A percentile compares a stretch with the other conserved stretches of the same genome.
Conservation (phyloP, 2,113 vertebrate genomes). For the Ancistrus triradiatus region DNA sequence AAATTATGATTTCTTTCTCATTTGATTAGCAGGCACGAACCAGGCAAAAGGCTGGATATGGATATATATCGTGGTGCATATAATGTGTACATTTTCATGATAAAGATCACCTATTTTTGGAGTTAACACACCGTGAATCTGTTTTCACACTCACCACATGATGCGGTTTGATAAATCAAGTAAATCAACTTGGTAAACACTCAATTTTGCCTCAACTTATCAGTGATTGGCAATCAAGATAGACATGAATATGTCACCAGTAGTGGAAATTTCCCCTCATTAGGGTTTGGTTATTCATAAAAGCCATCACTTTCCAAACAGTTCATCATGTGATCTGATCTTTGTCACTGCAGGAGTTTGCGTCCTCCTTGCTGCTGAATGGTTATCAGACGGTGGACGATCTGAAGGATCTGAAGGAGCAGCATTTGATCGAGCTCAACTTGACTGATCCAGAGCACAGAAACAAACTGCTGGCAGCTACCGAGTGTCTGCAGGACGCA, state of each 20-base stretch:
- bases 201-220: background rate
- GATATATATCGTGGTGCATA: too few species aligned
- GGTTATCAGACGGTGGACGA: constrained; percentile 86
- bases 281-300: background rate
- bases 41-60: too few species aligned
- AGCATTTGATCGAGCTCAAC: constrained; percentile 81
- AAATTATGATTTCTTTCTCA: too few species aligned
- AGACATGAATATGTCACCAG: too few species aligned
- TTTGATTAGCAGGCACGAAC: too few species aligned
- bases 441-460: constrained; percentile 82
- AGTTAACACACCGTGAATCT: too few species aligned
- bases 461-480: constrained; percentile 73
- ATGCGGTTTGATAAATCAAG: too few species aligned
- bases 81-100: too few species aligned
- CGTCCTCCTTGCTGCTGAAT: constrained; percentile 75
- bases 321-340: background rate
- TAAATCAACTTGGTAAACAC: too few species aligned
- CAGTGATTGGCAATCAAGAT: background rate
- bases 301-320: background rate
- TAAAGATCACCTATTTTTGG: too few species aligned
- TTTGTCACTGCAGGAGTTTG: constrained; percentile 71
- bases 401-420: constrained; percentile 80
- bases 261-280: background rate
- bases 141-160: too few species aligned
- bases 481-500: constrained; percentile 72